phyloP scores from a whole-genome alignment of 2,113 vertebrate species.

The Scytalopus superciliaris region DNA sequence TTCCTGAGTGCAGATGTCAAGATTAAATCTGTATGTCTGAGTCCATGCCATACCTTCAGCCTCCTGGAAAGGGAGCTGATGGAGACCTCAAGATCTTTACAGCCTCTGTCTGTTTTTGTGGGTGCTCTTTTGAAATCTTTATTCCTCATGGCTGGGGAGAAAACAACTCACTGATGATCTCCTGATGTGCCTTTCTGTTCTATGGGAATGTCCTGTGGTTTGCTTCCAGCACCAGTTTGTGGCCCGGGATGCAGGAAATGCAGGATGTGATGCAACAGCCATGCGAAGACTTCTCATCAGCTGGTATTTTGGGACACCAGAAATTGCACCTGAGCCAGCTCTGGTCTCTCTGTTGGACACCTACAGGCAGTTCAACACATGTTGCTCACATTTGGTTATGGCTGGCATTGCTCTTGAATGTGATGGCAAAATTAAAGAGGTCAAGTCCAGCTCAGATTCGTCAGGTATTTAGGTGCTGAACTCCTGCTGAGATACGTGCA shows the following conservation, averaged over 20 bases:
- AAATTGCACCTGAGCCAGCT: not conserved
- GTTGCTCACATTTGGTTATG: not conserved
- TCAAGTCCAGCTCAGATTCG: not conserved
- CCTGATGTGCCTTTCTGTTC: not conserved
- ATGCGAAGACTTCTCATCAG: accelerated
- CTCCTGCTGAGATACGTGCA: not conserved
- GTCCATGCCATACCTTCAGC: not conserved
- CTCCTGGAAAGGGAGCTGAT: not conserved
- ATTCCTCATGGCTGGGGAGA: not conserved
- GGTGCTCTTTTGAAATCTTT: not conserved
- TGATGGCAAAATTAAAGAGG: not conserved
- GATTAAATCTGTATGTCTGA: not conserved
- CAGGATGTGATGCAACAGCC: not conserved
- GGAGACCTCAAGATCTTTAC: not conserved
- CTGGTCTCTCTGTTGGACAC: not conserved
- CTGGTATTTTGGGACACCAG: not conserved
- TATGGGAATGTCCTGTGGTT: not conserved
- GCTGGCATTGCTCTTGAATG: not conserved
- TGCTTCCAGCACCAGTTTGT: not conserved
- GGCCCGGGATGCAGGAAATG: not conserved
- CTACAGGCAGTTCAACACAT: not conserved
- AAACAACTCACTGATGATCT: not conserved
- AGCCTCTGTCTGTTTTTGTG: not conserved
- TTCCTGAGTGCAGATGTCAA: not conserved
- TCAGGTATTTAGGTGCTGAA: not conserved